Conservation (phyloP, 53 echinoderm and acorn worm genomes). For the Patiria pectinifera region DNA sequence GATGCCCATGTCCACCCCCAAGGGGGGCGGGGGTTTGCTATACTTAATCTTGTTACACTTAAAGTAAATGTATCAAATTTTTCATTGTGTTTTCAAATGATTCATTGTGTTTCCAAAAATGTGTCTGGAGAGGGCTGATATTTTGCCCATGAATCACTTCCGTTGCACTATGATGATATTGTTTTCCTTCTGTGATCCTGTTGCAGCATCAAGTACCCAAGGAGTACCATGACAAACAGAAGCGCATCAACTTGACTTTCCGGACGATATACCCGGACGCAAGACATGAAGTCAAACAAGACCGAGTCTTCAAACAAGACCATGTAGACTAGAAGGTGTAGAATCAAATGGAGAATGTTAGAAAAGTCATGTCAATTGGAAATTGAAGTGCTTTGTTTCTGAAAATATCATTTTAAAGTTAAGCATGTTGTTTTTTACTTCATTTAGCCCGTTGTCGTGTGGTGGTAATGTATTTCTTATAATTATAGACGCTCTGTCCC, state of each 20-base stretch:
- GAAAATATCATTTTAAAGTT: neutral
- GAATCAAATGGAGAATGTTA: neutral
- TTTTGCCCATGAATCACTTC: no score
- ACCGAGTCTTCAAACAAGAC: neutral
- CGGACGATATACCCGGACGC: constrained; percentile 72
- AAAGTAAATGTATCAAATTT: no score
- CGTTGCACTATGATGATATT: neutral
- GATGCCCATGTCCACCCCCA: no score
- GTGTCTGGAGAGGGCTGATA: no score
- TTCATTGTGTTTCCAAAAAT: no score
- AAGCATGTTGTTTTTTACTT: no score
- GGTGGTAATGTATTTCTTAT: neutral
- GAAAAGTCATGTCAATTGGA: neutral
- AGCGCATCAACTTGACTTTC: constrained; percentile 85
- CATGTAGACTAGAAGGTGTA: neutral
- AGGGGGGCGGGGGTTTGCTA: no score
- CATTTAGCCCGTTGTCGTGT: neutral
- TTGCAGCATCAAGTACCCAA: constrained; percentile 88
- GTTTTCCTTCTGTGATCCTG: neutral
- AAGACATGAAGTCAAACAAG: neutral
- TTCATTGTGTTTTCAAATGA: no score
- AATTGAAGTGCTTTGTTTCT: neutral
- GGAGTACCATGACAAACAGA: constrained; percentile 73
- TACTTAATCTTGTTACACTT: no score
- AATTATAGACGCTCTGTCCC: neutral